These are phyloP conservation scores for Umimayanthus kanabou DNA, from an alignment of 92 coral and sea anemone genomes.

Conservation along the genomic window DNA sequence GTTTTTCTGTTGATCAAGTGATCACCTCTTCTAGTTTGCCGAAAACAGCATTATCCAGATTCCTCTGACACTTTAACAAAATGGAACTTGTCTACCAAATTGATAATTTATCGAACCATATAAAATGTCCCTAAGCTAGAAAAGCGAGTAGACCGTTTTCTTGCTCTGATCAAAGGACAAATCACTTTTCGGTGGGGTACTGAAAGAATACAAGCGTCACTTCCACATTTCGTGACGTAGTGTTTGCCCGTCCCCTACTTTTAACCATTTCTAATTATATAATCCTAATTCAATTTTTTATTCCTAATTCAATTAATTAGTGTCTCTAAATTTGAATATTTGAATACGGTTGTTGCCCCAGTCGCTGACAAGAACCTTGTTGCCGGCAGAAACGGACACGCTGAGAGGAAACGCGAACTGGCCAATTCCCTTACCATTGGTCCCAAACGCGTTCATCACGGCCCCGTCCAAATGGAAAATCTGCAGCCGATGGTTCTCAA, in stretches of 20 bases:
- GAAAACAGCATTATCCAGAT: too few species aligned
- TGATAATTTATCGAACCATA: too few species aligned
- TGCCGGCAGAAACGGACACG: conserved; percentile 70
- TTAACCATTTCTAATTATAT: neutral
- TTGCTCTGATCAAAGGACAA: too few species aligned
- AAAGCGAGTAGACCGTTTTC: too few species aligned
- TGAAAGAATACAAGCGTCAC: too few species aligned
- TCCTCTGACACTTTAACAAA: too few species aligned
- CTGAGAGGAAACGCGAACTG: conserved; percentile 92
- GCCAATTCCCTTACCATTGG: conserved; percentile 89
- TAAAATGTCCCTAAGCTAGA: too few species aligned
- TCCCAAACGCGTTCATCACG: conserved; percentile 79
- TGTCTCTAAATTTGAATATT: conserved; percentile 79
- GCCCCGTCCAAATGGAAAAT: conserved; percentile 70
- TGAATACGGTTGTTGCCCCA: conserved; percentile 90
- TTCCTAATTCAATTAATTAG: neutral
- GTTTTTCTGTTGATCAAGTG: too few species aligned
- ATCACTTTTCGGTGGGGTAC: too few species aligned
- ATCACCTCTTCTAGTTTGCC: too few species aligned
- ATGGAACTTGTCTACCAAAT: neutral
- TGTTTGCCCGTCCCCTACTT: too few species aligned
- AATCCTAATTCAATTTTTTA: conserved; percentile 6
- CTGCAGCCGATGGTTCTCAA: conserved; percentile 87
- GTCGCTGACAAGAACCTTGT: conserved; percentile 81
- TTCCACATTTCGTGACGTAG: too few species aligned